Evolutionary conservation across 2,888 invertebrate genomes (phyloP).

Genomic region (Agonopterix subpropinquella): DNA sequence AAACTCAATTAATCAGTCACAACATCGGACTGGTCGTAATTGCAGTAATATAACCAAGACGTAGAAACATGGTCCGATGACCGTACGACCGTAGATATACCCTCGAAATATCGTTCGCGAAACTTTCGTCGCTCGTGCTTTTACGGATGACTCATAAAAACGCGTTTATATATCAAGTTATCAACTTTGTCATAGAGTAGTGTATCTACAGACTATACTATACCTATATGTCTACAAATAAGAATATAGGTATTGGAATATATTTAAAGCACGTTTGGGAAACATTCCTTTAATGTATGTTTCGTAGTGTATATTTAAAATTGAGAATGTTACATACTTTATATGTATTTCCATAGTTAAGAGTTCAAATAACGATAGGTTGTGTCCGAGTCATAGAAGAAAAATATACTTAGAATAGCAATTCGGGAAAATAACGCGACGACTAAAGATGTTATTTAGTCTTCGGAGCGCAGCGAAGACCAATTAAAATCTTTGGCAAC

Average conservation of each 20-base stretch:
- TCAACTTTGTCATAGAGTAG: conserved; percentile 1
- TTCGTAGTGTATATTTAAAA: too few species aligned
- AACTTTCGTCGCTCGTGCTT: conserved; percentile 6
- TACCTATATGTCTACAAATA: too few species aligned
- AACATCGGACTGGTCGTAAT: conserved; percentile 1
- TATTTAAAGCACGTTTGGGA: background rate
- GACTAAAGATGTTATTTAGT: too few species aligned
- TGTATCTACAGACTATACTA: background rate
- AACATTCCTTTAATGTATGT: too few species aligned
- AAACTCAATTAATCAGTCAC: background rate
- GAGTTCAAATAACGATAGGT: too few species aligned
- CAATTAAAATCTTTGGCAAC: too few species aligned
- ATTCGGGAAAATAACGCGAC: too few species aligned
- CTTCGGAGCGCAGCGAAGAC: too few species aligned
- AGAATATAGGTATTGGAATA: background rate
- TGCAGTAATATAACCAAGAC: conserved; percentile 1
- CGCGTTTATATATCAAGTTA: conserved; percentile 14
- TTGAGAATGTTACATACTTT: too few species aligned
- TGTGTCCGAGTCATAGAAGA: too few species aligned
- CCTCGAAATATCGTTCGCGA: conserved; percentile 1
- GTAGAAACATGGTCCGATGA: background rate
- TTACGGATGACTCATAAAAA: conserved; percentile 21
- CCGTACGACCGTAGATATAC: background rate
- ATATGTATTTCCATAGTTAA: too few species aligned
- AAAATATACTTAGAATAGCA: too few species aligned